Percentiles rank a stretch among this genome's conserved stretches.
phyloP scores from a whole-genome alignment of 92 coral and sea anemone genomes.

The Zoanthus sansibaricus region DNA sequence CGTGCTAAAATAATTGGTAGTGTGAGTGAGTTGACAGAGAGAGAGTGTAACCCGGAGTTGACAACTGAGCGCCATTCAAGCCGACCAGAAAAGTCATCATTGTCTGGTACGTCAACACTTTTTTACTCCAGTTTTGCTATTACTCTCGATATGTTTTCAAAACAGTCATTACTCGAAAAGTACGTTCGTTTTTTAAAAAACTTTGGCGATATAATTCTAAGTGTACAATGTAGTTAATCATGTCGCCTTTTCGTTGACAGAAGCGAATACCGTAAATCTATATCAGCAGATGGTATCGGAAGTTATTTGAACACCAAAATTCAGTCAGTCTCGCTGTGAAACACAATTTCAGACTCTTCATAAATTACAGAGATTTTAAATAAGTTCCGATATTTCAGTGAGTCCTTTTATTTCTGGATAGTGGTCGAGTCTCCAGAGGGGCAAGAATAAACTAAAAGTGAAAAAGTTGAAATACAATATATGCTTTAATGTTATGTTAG shows the following conservation, averaged over 20 bases:
- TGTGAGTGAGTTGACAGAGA: neutral
- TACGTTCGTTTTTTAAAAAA: neutral
- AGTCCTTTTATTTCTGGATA: neutral
- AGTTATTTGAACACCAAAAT: neutral
- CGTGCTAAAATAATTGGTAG: neutral
- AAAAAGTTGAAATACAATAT: too few species aligned
- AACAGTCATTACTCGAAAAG: neutral
- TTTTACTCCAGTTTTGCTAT: neutral
- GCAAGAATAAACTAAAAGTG: too few species aligned
- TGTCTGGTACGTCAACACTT: neutral
- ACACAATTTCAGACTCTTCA: neutral
- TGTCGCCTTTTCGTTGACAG: conserved; percentile 8
- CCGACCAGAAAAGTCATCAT: neutral
- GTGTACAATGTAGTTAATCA: neutral
- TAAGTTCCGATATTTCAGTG: neutral
- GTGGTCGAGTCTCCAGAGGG: neutral
- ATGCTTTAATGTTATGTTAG: too few species aligned
- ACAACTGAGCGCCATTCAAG: neutral
- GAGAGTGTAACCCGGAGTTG: neutral
- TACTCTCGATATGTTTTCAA: neutral
- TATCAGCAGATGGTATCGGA: conserved; percentile 34
- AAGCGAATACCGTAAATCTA: neutral
- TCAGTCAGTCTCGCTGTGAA: neutral
- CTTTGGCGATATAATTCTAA: neutral
- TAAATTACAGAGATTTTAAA: neutral